These are phyloP conservation scores for Caenorhabditis sinica DNA, from an alignment of 2,888 invertebrate species.

Conservation along the genomic window DNA sequence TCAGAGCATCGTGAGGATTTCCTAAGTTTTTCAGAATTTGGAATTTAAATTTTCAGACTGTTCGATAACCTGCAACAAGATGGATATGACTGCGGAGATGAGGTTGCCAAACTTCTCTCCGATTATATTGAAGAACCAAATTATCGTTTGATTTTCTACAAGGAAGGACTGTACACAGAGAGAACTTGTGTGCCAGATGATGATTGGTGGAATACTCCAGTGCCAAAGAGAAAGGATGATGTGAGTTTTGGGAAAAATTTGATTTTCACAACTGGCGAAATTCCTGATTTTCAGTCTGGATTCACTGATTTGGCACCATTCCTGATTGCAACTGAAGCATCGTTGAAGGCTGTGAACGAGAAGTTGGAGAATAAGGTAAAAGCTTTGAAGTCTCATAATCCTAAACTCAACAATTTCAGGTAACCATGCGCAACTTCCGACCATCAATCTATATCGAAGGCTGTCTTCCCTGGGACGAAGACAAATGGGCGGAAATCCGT, in stretches of 20 bases:
- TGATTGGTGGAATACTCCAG: constrained; percentile 71
- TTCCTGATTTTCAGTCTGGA: constrained; percentile 65
- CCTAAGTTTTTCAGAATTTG: too few relatives aligned
- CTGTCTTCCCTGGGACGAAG: constrained; percentile 70
- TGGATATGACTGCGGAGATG: constrained; percentile 73
- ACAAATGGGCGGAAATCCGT: constrained; percentile 69
- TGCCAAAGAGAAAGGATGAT: constrained; percentile 71
- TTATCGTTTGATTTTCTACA: constrained; percentile 58
- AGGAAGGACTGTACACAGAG: constrained; percentile 66
- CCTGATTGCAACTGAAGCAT: constrained; percentile 64
- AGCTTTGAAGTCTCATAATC: neutral
- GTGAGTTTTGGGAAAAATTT: constrained; percentile 35
- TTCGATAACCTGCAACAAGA: constrained; percentile 69
- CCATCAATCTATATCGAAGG: constrained; percentile 69
- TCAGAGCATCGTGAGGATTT: constrained; percentile 60
- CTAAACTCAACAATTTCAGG: constrained; percentile 34
- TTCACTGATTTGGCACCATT: constrained; percentile 71
- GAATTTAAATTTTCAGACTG: constrained; percentile 52
- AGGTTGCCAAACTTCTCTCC: constrained; percentile 56
- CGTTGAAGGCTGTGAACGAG: constrained; percentile 67
- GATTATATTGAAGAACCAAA: constrained; percentile 67
- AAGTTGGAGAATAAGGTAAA: constrained; percentile 62
- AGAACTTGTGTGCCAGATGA: constrained; percentile 57
- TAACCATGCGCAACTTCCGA: constrained; percentile 67
- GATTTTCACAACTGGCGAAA: too few relatives aligned